These are phyloP conservation scores for Mythimna ferrago DNA, from an alignment of 2,888 invertebrate genomes.

Conservation along the genomic window DNA sequence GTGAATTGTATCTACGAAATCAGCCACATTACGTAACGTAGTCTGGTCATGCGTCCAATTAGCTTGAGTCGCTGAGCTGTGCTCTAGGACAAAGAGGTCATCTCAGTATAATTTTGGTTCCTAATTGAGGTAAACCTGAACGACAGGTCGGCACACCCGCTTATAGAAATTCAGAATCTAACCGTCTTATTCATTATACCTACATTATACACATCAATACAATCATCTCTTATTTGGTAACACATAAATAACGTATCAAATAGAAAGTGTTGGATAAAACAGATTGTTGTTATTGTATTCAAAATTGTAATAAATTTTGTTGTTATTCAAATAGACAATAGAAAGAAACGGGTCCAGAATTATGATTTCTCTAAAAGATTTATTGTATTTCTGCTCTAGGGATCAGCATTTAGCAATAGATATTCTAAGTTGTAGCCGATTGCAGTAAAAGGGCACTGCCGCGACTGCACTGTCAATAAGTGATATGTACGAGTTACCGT, in stretches of 20 bases:
- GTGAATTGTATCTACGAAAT: constrained; percentile 51
- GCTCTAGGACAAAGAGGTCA: constrained; percentile 70
- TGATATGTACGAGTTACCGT: constrained; percentile 26
- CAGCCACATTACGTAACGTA: constrained; percentile 55
- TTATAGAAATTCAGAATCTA: constrained; percentile 52
- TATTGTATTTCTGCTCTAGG: constrained; percentile 5
- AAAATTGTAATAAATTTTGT: constrained; percentile 8
- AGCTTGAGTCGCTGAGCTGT: constrained; percentile 47
- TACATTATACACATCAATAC: constrained; percentile 44
- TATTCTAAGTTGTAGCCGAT: constrained; percentile 3
- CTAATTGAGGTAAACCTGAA: constrained; percentile 67
- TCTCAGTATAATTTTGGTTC: constrained; percentile 70
- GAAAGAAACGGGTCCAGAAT: constrained; percentile 1
- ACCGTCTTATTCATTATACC: constrained; percentile 41
- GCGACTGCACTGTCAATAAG: constrained; percentile 37
- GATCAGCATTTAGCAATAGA: constrained; percentile 16
- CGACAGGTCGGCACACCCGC: constrained; percentile 65
- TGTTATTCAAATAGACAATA: constrained; percentile 17
- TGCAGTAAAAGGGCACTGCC: constrained; percentile 26
- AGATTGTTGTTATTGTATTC: constrained; percentile 36
- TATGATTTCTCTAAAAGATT: constrained; percentile 45
- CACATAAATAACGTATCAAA: constrained; percentile 39
- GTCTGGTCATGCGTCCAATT: constrained; percentile 64
- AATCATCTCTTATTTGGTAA: constrained; percentile 48
- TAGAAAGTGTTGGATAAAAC: constrained; percentile 40